These are phyloP conservation scores for Caenorhabditis zanzibari DNA, from an alignment of 2,888 invertebrate species.

Conservation along the genomic window DNA sequence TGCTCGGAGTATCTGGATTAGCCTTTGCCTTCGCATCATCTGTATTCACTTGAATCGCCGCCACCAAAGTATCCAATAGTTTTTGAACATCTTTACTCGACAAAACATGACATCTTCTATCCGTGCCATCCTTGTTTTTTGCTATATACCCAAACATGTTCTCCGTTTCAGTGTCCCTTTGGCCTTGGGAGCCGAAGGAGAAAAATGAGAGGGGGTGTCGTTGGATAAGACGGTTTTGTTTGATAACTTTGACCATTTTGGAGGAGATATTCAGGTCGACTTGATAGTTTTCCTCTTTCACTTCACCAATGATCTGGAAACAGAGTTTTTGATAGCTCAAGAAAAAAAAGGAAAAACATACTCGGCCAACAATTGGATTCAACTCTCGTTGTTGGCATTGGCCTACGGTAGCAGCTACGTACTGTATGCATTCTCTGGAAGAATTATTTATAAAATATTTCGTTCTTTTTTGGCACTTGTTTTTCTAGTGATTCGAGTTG, in stretches of 20 bases:
- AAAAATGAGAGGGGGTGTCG: slow-evolving; percentile 47
- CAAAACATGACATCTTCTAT: slow-evolving; percentile 64
- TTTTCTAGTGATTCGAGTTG: too few relatives aligned
- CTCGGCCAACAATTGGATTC: slow-evolving; percentile 46
- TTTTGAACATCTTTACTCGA: slow-evolving; percentile 52
- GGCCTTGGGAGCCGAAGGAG: slow-evolving; percentile 43
- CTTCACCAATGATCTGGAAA: slow-evolving; percentile 55
- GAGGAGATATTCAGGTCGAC: slow-evolving; percentile 58
- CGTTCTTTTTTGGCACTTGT: too few relatives aligned
- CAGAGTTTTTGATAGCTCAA: not conserved
- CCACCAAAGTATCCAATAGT: slow-evolving; percentile 30
- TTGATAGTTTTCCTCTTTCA: slow-evolving; percentile 27
- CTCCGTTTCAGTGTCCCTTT: slow-evolving; percentile 29
- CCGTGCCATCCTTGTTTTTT: slow-evolving; percentile 56
- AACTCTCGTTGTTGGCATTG: slow-evolving; percentile 7
- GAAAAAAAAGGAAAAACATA: slow-evolving; percentile 33
- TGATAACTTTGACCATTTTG: slow-evolving; percentile 59
- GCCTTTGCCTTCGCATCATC: slow-evolving; percentile 24
- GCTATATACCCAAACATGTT: slow-evolving; percentile 67
- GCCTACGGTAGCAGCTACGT: slow-evolving; percentile 34
- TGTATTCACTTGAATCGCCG: slow-evolving; percentile 43
- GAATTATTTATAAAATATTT: not conserved
- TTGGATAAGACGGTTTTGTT: slow-evolving; percentile 43
- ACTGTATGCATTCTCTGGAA: slow-evolving; percentile 62
- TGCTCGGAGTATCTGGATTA: not conserved